These are phyloP conservation scores for Toxotes chatareus DNA, from an alignment of 2,113 vertebrate species.

Conservation along the genomic window DNA sequence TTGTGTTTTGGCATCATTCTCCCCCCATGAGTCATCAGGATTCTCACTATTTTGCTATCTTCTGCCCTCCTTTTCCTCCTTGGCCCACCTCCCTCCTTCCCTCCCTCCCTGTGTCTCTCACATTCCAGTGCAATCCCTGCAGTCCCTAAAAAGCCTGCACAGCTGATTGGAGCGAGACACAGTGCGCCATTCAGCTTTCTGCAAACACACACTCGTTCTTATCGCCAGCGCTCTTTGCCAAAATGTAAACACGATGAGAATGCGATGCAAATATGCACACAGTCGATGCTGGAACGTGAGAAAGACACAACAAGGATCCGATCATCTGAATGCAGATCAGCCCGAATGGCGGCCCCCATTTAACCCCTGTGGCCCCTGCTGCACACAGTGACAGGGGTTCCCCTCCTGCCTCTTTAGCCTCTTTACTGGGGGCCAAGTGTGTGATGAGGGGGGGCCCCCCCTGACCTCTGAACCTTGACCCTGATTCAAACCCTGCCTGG, in stretches of 20 bases:
- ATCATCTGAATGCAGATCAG: constrained; percentile 51
- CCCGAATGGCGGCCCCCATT: constrained; percentile 30
- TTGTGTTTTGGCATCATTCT: constrained; percentile 47
- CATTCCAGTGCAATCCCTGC: constrained; percentile 51
- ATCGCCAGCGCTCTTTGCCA: background rate
- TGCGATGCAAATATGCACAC: background rate
- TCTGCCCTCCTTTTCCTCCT: constrained; percentile 5
- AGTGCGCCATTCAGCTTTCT: constrained; percentile 12
- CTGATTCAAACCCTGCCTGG: constrained; percentile 27
- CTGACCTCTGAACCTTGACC: constrained; percentile 74
- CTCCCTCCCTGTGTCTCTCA: constrained; percentile 4
- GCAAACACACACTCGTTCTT: constrained; percentile 20
- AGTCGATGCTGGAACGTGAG: background rate
- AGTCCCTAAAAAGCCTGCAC: background rate
- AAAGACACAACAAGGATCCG: constrained; percentile 45
- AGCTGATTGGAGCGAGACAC: constrained; percentile 23
- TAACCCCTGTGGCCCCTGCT: constrained; percentile 56
- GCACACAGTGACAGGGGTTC: constrained; percentile 42
- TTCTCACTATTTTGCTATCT: constrained; percentile 51
- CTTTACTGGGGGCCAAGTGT: constrained; percentile 64
- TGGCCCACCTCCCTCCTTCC: background rate
- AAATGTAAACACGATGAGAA: constrained; percentile 27
- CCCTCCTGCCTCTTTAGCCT: constrained; percentile 75
- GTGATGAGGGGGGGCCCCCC: constrained; percentile 39
- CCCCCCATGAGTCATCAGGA: constrained; percentile 53